These are phyloP conservation scores for Plumapathes pennacea DNA, from an alignment of 92 coral and sea anemone species.

Conservation along the genomic window DNA sequence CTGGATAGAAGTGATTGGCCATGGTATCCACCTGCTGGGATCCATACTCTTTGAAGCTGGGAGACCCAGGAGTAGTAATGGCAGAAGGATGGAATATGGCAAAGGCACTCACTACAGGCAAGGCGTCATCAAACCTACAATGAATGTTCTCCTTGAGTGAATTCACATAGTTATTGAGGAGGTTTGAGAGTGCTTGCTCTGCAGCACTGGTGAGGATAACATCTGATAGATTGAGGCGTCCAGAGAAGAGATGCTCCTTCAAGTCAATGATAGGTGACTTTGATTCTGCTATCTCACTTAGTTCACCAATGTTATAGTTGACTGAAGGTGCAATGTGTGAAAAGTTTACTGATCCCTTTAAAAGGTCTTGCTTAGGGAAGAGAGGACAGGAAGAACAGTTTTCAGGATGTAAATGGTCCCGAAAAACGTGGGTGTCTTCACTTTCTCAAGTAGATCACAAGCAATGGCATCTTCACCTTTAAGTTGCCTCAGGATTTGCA, in stretches of 20 bases:
- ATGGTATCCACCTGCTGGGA: slow-evolving; percentile 15
- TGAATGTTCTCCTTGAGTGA: slow-evolving; percentile 26
- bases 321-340: too few relatives aligned
- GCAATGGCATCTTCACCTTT: slow-evolving; percentile 15
- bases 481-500: slow-evolving; percentile 21
- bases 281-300: too few relatives aligned
- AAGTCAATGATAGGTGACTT: too few relatives aligned
- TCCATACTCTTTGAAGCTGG: slow-evolving; percentile 31
- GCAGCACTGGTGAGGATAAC: slow-evolving; percentile 6
- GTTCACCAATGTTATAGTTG: too few relatives aligned
- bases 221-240: slow-evolving; percentile 21
- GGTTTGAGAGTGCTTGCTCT: slow-evolving; percentile 15
- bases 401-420: slow-evolving; percentile 17
- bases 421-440: slow-evolving; percentile 18
- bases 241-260: too few relatives aligned
- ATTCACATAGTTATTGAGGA: slow-evolving; percentile 14
- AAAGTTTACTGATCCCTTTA: slow-evolving; percentile 31
- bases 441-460: slow-evolving; percentile 24
- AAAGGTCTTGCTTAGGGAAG: slow-evolving; percentile 26
- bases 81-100: slow-evolving; percentile 27
- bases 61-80: slow-evolving; percentile 26
- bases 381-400: slow-evolving; percentile 17
- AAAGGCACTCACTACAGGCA: slow-evolving; percentile 30
- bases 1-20: slow-evolving; percentile 20
- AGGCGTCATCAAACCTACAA: slow-evolving; percentile 15